phyloP scores from a whole-genome alignment of 2,113 vertebrate genomes.

The Propithecus coquereli region DNA sequence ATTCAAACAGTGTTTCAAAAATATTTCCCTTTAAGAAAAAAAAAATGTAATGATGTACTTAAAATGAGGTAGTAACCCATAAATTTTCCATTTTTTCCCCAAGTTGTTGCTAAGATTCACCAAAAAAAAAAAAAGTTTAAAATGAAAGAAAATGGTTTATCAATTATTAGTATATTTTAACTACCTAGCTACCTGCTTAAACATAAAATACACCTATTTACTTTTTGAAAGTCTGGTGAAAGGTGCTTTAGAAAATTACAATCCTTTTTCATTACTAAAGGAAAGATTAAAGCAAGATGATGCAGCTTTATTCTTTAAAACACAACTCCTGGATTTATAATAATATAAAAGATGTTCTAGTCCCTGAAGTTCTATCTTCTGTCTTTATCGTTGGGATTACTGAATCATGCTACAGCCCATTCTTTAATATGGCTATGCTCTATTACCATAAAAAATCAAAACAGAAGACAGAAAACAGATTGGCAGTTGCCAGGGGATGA shows the following conservation, averaged over 20 bases:
- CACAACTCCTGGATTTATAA: background rate
- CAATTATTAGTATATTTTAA: background rate
- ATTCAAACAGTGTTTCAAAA: background rate
- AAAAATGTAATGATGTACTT: background rate
- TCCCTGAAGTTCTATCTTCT: background rate
- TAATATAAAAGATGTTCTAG: background rate
- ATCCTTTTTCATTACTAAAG: background rate
- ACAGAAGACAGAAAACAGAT: background rate
- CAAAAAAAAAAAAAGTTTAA: background rate
- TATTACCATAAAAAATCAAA: background rate
- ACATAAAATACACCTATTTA: background rate
- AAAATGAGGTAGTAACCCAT: background rate
- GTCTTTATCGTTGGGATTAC: background rate
- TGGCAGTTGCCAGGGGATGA: background rate
- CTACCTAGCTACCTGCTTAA: background rate
- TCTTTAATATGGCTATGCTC: background rate
- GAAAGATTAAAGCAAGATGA: background rate
- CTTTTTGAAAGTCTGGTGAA: constrained; percentile 11
- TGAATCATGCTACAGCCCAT: background rate
- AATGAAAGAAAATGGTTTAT: background rate
- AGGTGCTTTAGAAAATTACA: constrained; percentile 29
- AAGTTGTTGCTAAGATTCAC: background rate
- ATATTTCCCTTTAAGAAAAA: background rate
- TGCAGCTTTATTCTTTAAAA: background rate
- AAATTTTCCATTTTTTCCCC: background rate